Evolutionary conservation across 2,888 invertebrate genomes (phyloP), one percentile per base, ranked within the genome.

Genomic region (Drosophila borborema): DNA sequence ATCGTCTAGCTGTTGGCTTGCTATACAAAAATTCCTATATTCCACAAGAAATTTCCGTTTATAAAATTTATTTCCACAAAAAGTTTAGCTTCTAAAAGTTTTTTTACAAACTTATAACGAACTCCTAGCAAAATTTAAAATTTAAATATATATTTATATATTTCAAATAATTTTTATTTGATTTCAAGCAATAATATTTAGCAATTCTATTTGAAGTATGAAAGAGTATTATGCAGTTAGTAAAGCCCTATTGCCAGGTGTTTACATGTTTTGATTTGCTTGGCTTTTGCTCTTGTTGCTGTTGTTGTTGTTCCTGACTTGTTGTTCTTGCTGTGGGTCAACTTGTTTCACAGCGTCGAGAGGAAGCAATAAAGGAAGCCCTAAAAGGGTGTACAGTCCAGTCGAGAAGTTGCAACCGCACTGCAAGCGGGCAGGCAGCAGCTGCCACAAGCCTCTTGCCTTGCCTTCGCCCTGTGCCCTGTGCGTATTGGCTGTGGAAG

Each of bases 281-380:
- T 72, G 41, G 59, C 38, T 58, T n/a, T 49, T 34, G 56, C 34
- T 60, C 49, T 34, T 66, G 60, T 40, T 78, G 31, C 3, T 34
- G 10, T 18, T n/a, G 31, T 2, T 49, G 28, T 10, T 49, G 49
- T 31, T 43, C 18, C 28, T 28, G 28, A 6, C 28, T 10, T 43
- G 9, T 18, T 18, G 9, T 45, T 45, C 6, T 12, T 20, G 18
- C 18, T 51, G 51, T 51, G 34, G 71, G 56, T 46, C 72, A 81
- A 77, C 68, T 77, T 65, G 59, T 64, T 67, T 62, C 72, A 64
- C 62, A 62, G 43, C 56, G 46, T 46, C 4, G 36, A 58, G 58
- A 79, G 82, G 80, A 80, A 80, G 75, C 66, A 74, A 64, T 79
- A 72, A 82, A 71, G 67, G 80, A 80, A 80, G 82, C 80, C 82